A percentile compares a stretch with the other conserved stretches of the same genome.
phyloP scores from a whole-genome alignment of 2,888 invertebrate genomes.

The Apantesis nais region DNA sequence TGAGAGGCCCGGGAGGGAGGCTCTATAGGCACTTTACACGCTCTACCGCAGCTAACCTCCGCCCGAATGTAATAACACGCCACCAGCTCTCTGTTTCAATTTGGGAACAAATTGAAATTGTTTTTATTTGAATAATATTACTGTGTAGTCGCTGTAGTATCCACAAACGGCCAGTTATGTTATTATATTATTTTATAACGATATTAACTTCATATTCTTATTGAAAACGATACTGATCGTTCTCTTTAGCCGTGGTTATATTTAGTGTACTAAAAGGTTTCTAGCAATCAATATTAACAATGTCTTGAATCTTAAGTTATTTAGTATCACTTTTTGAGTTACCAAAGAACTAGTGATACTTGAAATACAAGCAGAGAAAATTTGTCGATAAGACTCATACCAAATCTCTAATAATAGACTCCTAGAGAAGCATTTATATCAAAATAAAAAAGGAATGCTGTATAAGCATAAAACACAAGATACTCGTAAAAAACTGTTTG shows the following conservation, averaged over 20 bases:
- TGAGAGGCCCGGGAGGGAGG: conserved; percentile 81
- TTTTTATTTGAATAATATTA: conserved; percentile 86
- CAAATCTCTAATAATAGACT: background rate
- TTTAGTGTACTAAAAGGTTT: conserved; percentile 7
- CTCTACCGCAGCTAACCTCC: conserved; percentile 83
- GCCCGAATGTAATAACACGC: conserved; percentile 83
- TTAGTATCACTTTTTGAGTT: background rate
- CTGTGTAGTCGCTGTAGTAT: conserved; percentile 55
- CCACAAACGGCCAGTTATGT: conserved; percentile 58
- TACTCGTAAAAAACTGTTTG: conserved; percentile 3
- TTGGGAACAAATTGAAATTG: conserved; percentile 86
- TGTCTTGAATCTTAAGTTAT: background rate
- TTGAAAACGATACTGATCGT: conserved; percentile 37
- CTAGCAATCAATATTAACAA: conserved; percentile 3
- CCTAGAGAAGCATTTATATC: background rate
- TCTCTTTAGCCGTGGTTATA: conserved; percentile 22
- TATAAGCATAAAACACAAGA: conserved; percentile 3
- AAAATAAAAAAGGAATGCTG: background rate
- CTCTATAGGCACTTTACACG: conserved; percentile 84
- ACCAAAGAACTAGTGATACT: background rate
- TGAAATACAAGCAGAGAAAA: background rate
- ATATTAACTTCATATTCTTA: conserved; percentile 34
- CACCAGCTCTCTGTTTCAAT: conserved; percentile 85
- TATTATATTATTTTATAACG: conserved; percentile 51
- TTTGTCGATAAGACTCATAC: background rate